These are phyloP conservation scores for Hipparchia semele DNA, from an alignment of 2,888 invertebrate genomes.

Conservation along the genomic window DNA sequence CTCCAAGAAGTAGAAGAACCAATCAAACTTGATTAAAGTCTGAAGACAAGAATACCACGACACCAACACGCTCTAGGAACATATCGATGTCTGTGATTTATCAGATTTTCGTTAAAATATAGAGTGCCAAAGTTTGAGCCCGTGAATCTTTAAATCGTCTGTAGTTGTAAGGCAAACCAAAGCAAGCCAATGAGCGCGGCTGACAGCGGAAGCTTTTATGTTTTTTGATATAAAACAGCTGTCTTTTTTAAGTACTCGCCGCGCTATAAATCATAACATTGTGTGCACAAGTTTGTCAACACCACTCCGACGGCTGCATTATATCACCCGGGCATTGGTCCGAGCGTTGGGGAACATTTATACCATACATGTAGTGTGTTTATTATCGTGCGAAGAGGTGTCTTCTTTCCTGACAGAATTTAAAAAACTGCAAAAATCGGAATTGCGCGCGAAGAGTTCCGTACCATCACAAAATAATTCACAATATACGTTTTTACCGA, in stretches of 20 bases:
- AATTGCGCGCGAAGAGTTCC: too few species aligned
- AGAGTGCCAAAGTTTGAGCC: too few species aligned
- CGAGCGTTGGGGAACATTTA: neutral
- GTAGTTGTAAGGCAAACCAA: conserved; percentile 8
- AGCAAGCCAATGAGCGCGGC: conserved; percentile 13
- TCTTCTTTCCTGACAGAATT: conserved; percentile 8
- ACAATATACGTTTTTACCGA: too few species aligned
- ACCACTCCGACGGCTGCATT: conserved; percentile 26
- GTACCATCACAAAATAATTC: too few species aligned
- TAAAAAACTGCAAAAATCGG: neutral
- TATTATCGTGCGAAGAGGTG: conserved; percentile 4
- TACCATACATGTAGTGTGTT: conserved; percentile 7
- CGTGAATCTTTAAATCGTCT: neutral
- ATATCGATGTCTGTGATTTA: too few species aligned
- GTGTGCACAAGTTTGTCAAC: conserved; percentile 41
- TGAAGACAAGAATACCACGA: too few species aligned
- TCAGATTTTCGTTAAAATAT: too few species aligned
- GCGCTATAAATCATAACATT: conserved; percentile 40
- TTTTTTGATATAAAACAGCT: conserved; percentile 41
- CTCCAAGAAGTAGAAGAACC: too few species aligned
- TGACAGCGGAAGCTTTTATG: conserved; percentile 36
- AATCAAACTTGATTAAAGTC: too few species aligned
- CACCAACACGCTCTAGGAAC: too few species aligned
- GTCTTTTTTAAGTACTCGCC: conserved; percentile 38
- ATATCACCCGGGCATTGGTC: conserved; percentile 28